A percentile compares a stretch with the other conserved stretches of the same genome.
Evolutionary conservation across 2,797 vertebrate genomes (phyloP).

Genomic region (Aplochiton taeniatus): DNA sequence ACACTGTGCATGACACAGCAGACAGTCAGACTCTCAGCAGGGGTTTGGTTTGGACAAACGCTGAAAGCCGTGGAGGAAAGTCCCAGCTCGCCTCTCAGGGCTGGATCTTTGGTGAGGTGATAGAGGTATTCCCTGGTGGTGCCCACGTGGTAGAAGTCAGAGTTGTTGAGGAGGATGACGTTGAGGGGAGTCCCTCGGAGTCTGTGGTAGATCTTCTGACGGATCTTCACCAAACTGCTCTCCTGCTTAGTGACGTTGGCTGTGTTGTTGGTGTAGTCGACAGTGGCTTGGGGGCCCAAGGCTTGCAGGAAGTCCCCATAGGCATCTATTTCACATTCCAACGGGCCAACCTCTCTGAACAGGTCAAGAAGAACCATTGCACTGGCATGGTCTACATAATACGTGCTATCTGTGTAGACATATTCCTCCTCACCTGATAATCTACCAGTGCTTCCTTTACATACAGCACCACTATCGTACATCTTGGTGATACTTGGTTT

Average conservation of each 20-base stretch:
- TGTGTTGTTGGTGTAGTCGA: conserved; percentile 77
- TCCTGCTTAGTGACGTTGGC: conserved; percentile 74
- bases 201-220: conserved; percentile 80
- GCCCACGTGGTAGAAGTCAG: conserved; percentile 93
- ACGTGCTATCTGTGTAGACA: conserved; percentile 96
- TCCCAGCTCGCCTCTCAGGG: conserved; percentile 79
- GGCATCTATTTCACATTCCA: conserved; percentile 91
- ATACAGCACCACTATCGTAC: conserved; percentile 76
- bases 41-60: conserved; percentile 28
- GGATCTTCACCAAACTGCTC: conserved; percentile 65
- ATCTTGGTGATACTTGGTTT: conserved; percentile 86
- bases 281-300: conserved; percentile 80
- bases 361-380: conserved; percentile 73
- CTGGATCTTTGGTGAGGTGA: conserved; percentile 79
- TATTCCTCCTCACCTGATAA: conserved; percentile 51
- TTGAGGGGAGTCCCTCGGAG: conserved; percentile 84
- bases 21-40: conserved; percentile 3
- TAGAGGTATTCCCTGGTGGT: conserved; percentile 88
- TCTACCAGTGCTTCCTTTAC: conserved; percentile 13
- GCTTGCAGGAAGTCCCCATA: conserved; percentile 97
- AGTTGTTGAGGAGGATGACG: conserved; percentile 87
- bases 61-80: conserved; percentile 82
- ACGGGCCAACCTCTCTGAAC: conserved; percentile 72
- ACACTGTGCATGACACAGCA: conserved; percentile 84
- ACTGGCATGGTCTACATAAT: conserved; percentile 82